Evolutionary conservation across 2,888 invertebrate genomes (phyloP), one percentile per base, ranked within the genome.

Genomic region (Plebejus argus): DNA sequence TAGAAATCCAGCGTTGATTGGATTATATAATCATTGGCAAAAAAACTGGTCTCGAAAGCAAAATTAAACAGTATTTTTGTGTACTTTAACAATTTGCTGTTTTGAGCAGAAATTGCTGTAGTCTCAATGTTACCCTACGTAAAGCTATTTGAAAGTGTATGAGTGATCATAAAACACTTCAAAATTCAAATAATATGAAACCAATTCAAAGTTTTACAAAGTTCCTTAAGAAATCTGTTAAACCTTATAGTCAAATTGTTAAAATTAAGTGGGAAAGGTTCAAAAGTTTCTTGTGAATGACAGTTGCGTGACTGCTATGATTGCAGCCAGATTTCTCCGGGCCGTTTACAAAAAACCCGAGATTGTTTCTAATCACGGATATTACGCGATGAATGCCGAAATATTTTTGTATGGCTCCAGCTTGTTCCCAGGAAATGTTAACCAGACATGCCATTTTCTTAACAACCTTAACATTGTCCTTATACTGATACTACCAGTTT

Each of bases 331-430:
- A 91, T 91, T 90, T 92, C 89, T 88, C 88, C 82, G 81, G 80
- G 80, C 82, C 82, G 81, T 81, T 83, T 83, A 82, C 76, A 81
- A 85, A 89, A 89, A 88, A 91, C 72, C 89, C 86, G 84, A 88
- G 87, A 90, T 89, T 88, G 86, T 88, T 89, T 88, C 86, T 89
- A 91, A 92, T 90, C 85, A 89, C 87, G 83, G 86, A 85, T 84
- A 87, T 89, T 89, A 89, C 87, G 86, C 84, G 86, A 84, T 84
- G 84, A 87, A 86, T 84, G 85, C 82, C 85, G 84, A 88, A 89
- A 88, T 85, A 82, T 83, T 87, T 86, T 87, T 86, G 86, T 85
- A 86, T 84, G 84, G 83, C 85, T 86, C 82, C 85, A 84, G 81
- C 81, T 83, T 83, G 82, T 83, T 84, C 85, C 85, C 83, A 82